Evolutionary conservation across 53 echinoderm and acorn worm genomes (phyloP), one percentile per base, ranked within the genome.

Genomic region (Mesocentrotus franciscanus): DNA sequence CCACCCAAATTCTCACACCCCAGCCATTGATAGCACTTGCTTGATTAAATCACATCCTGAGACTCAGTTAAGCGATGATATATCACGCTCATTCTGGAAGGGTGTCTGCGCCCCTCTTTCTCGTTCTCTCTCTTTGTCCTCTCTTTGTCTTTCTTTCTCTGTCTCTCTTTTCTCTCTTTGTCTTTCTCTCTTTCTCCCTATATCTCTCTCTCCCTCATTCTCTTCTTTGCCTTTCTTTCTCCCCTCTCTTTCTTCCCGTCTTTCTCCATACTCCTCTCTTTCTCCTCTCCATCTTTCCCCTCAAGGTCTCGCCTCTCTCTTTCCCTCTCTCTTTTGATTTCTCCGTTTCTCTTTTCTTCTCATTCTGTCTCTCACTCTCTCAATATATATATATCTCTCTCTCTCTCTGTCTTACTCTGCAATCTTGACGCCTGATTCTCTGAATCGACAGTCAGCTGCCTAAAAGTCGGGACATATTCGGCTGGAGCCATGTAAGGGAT

Each of bases 1-100:
- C 71, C 49, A 11, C 24, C 92, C 71, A 92, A 92, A 92, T 71
- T 92, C 75, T 92, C 92, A 56, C 92, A 92, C 92, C 92, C 61
- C 27, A n/a, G 74, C 74, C 92, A 92, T 92, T 92, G 92, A 92
- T 92, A 92, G 92, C 56, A 68, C 92, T 72, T 56, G 42, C 92
- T 92, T 92, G 92, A 92, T 92, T 92, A 92, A 92, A 92, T 92
- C 74, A 74, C 92, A 71, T 72, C 71, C 92, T 12, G 55, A 74
- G 56, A 92, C 49, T 71, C 57, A 26, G 61, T 66, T 91, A 66
- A 91, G 91, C 66, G 20, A 39, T 16, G 91, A 39, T 66, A 91
- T 61, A 91, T 91, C 66, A 66, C 91, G 66, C 91, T 91, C 91
- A 35, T 64, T 91, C 64, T 34, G 9, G 61, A 9, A 64, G 34